A percentile compares a stretch with the other conserved stretches of the same genome.
phyloP scores from a whole-genome alignment of 2,113 vertebrate genomes.

The Leptobrachium ailaonicum region DNA sequence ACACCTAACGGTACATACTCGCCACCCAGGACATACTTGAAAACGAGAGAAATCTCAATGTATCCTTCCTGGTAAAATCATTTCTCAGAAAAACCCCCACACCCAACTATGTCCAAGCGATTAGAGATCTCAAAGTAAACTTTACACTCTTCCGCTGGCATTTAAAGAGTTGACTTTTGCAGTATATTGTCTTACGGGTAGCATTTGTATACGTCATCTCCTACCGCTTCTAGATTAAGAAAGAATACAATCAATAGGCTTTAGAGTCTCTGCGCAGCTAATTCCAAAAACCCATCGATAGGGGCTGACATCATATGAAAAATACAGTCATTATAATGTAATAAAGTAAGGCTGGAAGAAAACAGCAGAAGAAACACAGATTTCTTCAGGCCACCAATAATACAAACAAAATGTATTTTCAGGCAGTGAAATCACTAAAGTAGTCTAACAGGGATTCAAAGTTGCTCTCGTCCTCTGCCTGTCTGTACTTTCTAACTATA shows the following conservation, averaged over 20 bases:
- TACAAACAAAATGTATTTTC: not conserved
- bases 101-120: not conserved
- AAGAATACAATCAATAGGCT: slow-evolving; percentile 20
- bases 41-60: too few relatives aligned
- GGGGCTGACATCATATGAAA: not conserved
- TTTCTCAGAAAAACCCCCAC: slow-evolving; percentile 1
- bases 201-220: slow-evolving; percentile 18
- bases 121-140: not conserved
- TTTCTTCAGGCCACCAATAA: not conserved
- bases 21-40: too few relatives aligned
- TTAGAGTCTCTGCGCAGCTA: not conserved
- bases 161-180: not conserved
- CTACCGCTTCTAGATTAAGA: not conserved
- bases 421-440: not conserved
- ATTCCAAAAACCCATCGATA: not conserved
- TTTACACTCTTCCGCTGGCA: not conserved
- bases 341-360: not conserved
- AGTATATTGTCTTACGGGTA: slow-evolving; percentile 4
- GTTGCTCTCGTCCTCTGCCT: too few relatives aligned
- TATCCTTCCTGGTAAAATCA: not conserved
- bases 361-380: not conserved
- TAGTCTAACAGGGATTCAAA: not conserved
- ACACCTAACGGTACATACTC: too few relatives aligned
- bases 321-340: slow-evolving; percentile 5
- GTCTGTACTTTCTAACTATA: too few relatives aligned